Percentiles rank a stretch among this genome's conserved stretches.
Evolutionary conservation across 1,140 invertebrate genomes (phyloP).

Genomic region (Bombyx mori): ASM3026992v2 NC_085121.1:1005001-1005500

Average conservation of each 20-base stretch:
- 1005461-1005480: conserved; percentile 61
- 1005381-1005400: conserved; percentile 53
- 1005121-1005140: conserved; percentile 64
- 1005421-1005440: conserved; percentile 68
- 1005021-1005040: conserved; percentile 91
- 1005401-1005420: conserved; percentile 61
- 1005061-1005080: conserved; percentile 78
- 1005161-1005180: conserved; percentile 73
- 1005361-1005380: conserved; percentile 58
- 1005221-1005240: conserved; percentile 76
- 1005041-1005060: conserved; percentile 93
- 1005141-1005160: conserved; percentile 73
- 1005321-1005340: conserved; percentile 67
- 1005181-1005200: conserved; percentile 80
- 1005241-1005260: conserved; percentile 75
- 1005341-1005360: conserved; percentile 59
- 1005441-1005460: conserved; percentile 62
- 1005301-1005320: conserved; percentile 62
- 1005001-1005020: conserved; percentile 88
- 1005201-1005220: conserved; percentile 77
- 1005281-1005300: conserved; percentile 60
- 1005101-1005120: conserved; percentile 64
- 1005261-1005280: conserved; percentile 63
- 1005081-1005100: conserved; percentile 51
- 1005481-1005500: conserved; percentile 55